These are phyloP conservation scores for Theodoxus fluviatilis DNA, from an alignment of 2,888 invertebrate species.

Conservation along the genomic window DNA sequence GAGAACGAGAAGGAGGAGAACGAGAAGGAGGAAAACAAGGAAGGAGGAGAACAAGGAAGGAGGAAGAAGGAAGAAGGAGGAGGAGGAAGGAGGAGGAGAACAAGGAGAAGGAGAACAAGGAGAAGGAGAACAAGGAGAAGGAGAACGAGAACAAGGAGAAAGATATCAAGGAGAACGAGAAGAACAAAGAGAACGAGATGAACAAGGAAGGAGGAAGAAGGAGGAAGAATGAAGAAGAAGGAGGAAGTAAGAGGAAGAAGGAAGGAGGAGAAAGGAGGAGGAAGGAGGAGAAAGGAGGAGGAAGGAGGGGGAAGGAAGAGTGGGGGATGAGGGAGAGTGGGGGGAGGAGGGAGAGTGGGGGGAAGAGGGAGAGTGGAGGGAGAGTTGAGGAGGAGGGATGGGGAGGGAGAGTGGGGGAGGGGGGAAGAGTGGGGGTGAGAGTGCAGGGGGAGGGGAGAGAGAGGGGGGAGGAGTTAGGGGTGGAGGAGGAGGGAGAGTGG, in stretches of 20 bases:
- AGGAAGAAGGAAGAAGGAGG: conserved; percentile 14
- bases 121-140: not conserved
- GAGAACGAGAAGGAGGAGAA: no score
- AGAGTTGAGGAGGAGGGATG: not conserved
- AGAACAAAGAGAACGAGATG: not conserved
- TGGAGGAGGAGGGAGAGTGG: not conserved
- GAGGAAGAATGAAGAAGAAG: not conserved
- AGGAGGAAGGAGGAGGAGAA: conserved; percentile 19
- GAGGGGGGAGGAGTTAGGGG: not conserved
- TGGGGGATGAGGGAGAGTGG: no score
- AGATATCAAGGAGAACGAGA: not conserved
- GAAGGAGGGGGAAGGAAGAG: no score
- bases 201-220: not conserved
- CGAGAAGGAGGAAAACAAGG: no score
- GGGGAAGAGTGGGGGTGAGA: conserved; percentile 5
- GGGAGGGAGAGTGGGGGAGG: not conserved
- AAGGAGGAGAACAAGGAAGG: conserved; percentile 13
- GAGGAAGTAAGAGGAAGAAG: not conserved
- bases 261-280: no score
- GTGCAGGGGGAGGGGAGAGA: not conserved
- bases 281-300: not conserved
- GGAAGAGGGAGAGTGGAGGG: not conserved
- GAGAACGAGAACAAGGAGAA: not conserved
- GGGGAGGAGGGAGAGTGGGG: no score
- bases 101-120: not conserved